Conservation (phyloP, 2,888 invertebrate species). For the Diplolepis rosae region DNA sequence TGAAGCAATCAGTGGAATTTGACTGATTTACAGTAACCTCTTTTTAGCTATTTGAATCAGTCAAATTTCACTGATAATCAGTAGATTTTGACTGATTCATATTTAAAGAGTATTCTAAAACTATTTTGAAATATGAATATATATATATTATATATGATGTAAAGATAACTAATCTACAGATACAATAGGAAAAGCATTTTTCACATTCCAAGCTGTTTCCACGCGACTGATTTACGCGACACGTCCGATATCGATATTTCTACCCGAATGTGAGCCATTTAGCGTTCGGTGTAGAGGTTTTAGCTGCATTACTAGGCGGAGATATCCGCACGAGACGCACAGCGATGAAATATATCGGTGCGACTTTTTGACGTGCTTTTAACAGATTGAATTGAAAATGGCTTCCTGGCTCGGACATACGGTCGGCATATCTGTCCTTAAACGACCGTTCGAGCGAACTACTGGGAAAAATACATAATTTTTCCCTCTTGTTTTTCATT, state of each 20-base stretch:
- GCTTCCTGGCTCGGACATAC: constrained; percentile 67
- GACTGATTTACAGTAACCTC: too few relatives aligned
- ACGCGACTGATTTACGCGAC: constrained; percentile 21
- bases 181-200: constrained; percentile 3
- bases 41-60: too few relatives aligned
- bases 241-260: constrained; percentile 25
- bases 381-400: constrained; percentile 72
- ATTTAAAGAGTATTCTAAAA: too few relatives aligned
- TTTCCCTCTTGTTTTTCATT: constrained; percentile 53
- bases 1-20: too few relatives aligned
- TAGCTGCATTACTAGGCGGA: constrained; percentile 1
- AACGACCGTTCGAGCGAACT: constrained; percentile 60
- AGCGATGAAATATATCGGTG: constrained; percentile 65
- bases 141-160: too few relatives aligned
- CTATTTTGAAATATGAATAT: too few relatives aligned
- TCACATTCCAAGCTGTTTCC: constrained; percentile 8
- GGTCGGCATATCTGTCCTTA: constrained; percentile 63
- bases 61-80: too few relatives aligned
- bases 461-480: constrained; percentile 51
- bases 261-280: constrained; percentile 27
- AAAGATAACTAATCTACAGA: too few relatives aligned
- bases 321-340: constrained; percentile 23
- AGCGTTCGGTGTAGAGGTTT: background rate
- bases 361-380: constrained; percentile 71
- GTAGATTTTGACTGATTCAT: too few relatives aligned